Evolutionary conservation across 2,888 invertebrate genomes (phyloP), one percentile per base, ranked within the genome.

Genomic region (Leucophenga montana): DNA sequence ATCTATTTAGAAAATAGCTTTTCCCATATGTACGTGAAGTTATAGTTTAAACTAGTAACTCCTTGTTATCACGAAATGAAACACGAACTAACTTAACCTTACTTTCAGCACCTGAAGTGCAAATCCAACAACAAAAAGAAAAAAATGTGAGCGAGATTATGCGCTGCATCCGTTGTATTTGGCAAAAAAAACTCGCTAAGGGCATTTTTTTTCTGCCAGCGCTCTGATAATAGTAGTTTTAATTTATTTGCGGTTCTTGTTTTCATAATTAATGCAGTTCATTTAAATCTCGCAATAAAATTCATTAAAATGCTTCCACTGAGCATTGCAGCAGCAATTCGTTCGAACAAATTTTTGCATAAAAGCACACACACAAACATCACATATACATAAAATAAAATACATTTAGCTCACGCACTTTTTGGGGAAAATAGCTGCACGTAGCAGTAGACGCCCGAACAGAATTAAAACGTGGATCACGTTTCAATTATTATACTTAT

Each of bases 41-140:
- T 4, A 27, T 27, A 27, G 27, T 3, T 27, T 2, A 2, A 27
- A 27, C 53, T 31, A 31, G n/a, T 31, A n/a, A 31, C 59, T 61
- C 59, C 39, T 39, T 61, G 33, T 39, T 33, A 33, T 33, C 59
- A 33, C 31, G 31, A 61, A 61, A 39, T 39, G 39, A 39, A 39
- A 39, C 9, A 61, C 18, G 39, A 20, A 48, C 57, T 67, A 71
- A 82, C 83, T 18, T 80, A 80, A 80, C 80, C 80, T 80, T 82
- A 80, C 80, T 80, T 80, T 80, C 75, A 76, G 75, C 84, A 84
- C 85, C 84, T 59, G 13, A 6, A 18, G 16, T 16, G 16, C 61
- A 64, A 48, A 64, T 57, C 14, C 20, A 31, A 13, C 0, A 14
- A 57, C 20, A 57, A 27, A n/a, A 27, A 27, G 27, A 57, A 57